phyloP scores from a whole-genome alignment of 2,888 invertebrate genomes.

The Formica aserva region DNA sequence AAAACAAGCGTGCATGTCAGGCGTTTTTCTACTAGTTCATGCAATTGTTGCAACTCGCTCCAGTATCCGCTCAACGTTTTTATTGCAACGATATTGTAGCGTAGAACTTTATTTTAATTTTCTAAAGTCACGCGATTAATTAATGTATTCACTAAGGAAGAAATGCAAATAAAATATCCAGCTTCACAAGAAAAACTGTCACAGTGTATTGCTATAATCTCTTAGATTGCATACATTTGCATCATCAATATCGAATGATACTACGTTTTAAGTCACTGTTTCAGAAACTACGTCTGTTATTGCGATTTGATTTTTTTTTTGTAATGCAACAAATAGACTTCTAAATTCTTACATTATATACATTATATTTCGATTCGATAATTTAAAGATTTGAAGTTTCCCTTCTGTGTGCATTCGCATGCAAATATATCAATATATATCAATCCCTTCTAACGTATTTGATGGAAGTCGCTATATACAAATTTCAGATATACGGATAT shows the following conservation, averaged over 20 bases:
- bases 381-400: slow-evolving; percentile 6
- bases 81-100: neutral
- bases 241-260: neutral
- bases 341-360: neutral
- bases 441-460: neutral
- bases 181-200: neutral
- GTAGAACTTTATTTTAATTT: slow-evolving; percentile 7
- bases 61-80: neutral
- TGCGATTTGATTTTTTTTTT: neutral
- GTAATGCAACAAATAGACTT: neutral
- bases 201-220: neutral
- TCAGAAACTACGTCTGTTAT: neutral
- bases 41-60: slow-evolving; percentile 2
- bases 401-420: neutral
- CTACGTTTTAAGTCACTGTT: neutral
- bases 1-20: neutral
- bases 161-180: neutral
- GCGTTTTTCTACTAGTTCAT: neutral
- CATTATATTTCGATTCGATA: neutral
- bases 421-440: neutral
- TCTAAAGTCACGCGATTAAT: slow-evolving; percentile 1
- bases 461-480: slow-evolving; percentile 3
- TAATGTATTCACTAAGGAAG: neutral
- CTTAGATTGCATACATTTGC: neutral
- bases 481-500: slow-evolving; percentile 6